Evolutionary conservation across 2,888 invertebrate species (phyloP).

Genomic region (Cerceris ruficornis): DNA sequence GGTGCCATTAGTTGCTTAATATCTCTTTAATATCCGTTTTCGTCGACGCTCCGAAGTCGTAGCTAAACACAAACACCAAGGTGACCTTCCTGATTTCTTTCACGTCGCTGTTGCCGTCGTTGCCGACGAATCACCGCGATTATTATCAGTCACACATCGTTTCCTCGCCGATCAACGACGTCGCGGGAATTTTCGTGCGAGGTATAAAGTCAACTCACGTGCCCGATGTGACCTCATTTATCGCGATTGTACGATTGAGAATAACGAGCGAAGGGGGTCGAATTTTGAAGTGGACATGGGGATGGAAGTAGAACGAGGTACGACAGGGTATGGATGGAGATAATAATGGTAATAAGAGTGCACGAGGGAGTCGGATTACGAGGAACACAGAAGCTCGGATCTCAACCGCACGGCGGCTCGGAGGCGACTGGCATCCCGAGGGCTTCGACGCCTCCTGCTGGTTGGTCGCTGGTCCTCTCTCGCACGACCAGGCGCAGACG

Average conservation of each 20-base stretch:
- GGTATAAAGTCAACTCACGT: conserved; percentile 12
- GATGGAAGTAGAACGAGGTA: conserved; percentile 6
- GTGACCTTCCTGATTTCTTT: conserved; percentile 30
- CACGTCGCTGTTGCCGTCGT: neutral
- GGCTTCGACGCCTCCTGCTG: conserved; percentile 65
- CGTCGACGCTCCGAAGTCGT: neutral
- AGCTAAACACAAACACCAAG: conserved; percentile 43
- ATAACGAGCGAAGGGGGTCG: conserved; percentile 6
- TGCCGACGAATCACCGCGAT: neutral
- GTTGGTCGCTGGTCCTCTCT: conserved; percentile 55
- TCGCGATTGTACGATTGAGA: neutral
- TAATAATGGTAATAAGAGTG: neutral
- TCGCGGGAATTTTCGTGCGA: neutral
- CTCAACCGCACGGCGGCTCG: conserved; percentile 76
- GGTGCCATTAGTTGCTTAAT: conserved; percentile 35
- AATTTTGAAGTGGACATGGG: neutral
- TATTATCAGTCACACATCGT: neutral
- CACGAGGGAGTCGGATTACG: conserved; percentile 52
- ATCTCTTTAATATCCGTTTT: neutral
- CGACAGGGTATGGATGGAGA: neutral
- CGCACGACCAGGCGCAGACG: conserved; percentile 64
- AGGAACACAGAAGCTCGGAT: conserved; percentile 50
- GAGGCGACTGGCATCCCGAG: conserved; percentile 75
- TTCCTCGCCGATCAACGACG: neutral
- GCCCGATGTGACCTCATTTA: conserved; percentile 10